These are phyloP conservation scores for Oxyura jamaicensis DNA, from an alignment of 2,113 vertebrate species.

Conservation along the genomic window DNA sequence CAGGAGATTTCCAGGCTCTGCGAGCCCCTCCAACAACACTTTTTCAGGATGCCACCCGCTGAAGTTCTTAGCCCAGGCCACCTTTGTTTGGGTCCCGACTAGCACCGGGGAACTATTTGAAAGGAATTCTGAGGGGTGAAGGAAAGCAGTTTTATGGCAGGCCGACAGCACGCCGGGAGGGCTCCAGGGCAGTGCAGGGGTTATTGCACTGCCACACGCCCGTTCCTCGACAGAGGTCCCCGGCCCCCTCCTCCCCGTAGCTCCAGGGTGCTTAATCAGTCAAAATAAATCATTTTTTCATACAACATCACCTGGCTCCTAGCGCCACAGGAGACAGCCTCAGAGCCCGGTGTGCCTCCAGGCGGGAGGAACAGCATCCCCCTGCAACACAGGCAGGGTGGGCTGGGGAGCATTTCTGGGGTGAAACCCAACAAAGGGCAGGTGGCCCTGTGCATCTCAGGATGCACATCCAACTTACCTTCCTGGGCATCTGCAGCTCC, in stretches of 20 bases:
- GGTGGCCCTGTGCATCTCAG: not conserved
- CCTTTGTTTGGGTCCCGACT: not conserved
- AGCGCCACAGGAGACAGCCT: not conserved
- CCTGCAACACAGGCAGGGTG: not conserved
- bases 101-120: not conserved
- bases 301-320: not conserved
- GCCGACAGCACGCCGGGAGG: not conserved
- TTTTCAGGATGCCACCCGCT: not conserved
- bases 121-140: not conserved
- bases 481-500: not conserved
- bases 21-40: not conserved
- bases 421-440: not conserved
- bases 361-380: not conserved
- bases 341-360: not conserved
- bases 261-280: not conserved
- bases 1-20: not conserved
- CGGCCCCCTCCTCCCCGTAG: not conserved
- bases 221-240: not conserved
- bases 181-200: not conserved
- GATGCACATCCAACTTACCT: not conserved
- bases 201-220: not conserved
- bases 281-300: not conserved
- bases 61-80: not conserved
- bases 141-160: not conserved
- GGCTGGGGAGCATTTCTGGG: not conserved